Percentiles rank a stretch among this genome's conserved stretches.
Conservation (phyloP, 2,113 vertebrate species). For the Ahaetulla prasina region DNA sequence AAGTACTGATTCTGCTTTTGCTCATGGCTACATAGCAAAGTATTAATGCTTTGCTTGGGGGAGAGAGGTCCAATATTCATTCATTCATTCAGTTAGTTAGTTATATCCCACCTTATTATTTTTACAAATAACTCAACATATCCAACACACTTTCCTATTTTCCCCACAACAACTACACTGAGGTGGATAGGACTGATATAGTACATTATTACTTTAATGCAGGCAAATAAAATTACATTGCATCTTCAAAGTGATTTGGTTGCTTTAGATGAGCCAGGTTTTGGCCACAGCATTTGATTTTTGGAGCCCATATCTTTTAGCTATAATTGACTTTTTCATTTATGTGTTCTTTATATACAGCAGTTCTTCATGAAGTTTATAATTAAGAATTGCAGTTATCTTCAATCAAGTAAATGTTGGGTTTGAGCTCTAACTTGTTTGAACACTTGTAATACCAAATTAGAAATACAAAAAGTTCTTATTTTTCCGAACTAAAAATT, state of each 20-base stretch:
- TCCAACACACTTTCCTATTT: neutral
- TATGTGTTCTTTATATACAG: neutral
- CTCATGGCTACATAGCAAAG: neutral
- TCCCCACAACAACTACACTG: neutral
- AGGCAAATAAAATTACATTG: neutral
- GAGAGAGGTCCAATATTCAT: too few species aligned
- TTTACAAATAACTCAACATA: neutral
- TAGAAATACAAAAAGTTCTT: neutral
- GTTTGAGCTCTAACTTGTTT: neutral
- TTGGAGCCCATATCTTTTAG: neutral
- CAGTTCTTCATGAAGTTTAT: neutral
- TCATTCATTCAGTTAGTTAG: too few species aligned
- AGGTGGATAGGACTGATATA: neutral
- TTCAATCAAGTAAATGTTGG: neutral
- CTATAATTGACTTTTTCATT: neutral
- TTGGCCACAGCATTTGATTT: neutral
- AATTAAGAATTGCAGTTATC: neutral
- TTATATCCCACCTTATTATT: neutral
- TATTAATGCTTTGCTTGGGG: neutral
- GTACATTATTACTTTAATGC: neutral
- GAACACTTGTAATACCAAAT: neutral
- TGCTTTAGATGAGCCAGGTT: neutral
- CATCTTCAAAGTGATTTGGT: neutral
- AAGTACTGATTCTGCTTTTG: neutral
- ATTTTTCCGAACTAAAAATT: neutral